Base-by-base conservation (phyloP, 1,140 invertebrate species). In the Piezodorus guildinii region DNA sequence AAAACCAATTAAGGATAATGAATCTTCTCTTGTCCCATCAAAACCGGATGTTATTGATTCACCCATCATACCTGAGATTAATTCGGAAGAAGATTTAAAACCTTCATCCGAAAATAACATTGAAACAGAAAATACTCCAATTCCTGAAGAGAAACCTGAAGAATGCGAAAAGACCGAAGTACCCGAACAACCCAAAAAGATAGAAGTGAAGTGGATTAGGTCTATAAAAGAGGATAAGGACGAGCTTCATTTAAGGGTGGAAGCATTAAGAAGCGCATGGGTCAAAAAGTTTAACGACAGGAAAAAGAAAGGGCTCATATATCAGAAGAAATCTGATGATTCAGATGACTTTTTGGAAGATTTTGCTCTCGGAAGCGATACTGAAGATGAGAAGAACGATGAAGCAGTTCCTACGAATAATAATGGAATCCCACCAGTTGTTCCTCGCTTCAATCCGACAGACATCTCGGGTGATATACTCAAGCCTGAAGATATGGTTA, bases 201-300 rank as follows among this genome's bases (percentile, higher is more conserved):
- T 21, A 16, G 23, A 52, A 64, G 27, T 49, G 3, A 16, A 49
- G 5, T 56, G 52, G 52, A 56, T 23, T 14, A 56, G 52, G 23
- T 56, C 52, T 2, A 58, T 27, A 45, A 61, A 61, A 25, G 64
- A 65, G 43, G 60, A 61, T 30, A 52, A 27, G 15, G 58, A 65
- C 23, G 64, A 61, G 30, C 49, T 60, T 34, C 23, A 61, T n/a
- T 39, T 65, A 19, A 3, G 64, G 6, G 44, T 62, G 2, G 51
- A 60, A 60, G 64, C 64, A 15, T 30, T 65, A 12, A 65, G 43
- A 49, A 65, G 54, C n/a, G 64, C 64, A 49, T 60, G 59, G 27
- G 43, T 65, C 16, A 65, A 65, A 25, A 65, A 65, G 17, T 30
- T 60, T 23, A 21, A 46, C 54, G 39, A 27, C 15, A 52, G 43